Conservation (phyloP, 2,797 vertebrate species). For the Melanogrammus aeglefinus region DNA sequence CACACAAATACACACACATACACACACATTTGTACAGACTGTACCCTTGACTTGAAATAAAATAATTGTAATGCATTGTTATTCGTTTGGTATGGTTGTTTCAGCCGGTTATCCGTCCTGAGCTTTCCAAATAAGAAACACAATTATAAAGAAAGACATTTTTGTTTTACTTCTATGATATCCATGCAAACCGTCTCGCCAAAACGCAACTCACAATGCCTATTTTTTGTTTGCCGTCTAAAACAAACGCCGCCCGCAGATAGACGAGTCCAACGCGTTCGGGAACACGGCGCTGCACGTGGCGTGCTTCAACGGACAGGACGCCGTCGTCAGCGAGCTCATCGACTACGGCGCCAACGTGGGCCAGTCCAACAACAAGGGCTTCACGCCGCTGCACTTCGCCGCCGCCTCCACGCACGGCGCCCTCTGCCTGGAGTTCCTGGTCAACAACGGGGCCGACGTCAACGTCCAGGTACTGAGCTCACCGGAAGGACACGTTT, state of each 20-base stretch:
- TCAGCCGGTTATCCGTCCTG: too few relatives aligned
- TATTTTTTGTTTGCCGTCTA: neutral
- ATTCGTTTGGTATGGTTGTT: too few relatives aligned
- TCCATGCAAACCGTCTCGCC: too few relatives aligned
- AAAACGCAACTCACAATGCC: neutral
- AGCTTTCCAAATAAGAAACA: too few relatives aligned
- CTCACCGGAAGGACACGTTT: too few relatives aligned
- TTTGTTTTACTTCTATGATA: too few relatives aligned
- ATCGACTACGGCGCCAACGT: slow-evolving; percentile 95
- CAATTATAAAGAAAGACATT: too few relatives aligned
- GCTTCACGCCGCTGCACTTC: slow-evolving; percentile 96
- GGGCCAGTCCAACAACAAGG: slow-evolving; percentile 92
- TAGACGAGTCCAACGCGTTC: slow-evolving; percentile 91
- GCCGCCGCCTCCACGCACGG: slow-evolving; percentile 93
- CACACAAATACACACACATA: too few relatives aligned
- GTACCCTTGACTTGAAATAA: too few relatives aligned
- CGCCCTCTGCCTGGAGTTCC: slow-evolving; percentile 89
- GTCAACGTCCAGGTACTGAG: slow-evolving; percentile 89
- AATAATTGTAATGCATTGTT: too few relatives aligned
- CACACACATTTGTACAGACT: too few relatives aligned
- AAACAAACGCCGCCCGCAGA: slow-evolving; percentile 64
- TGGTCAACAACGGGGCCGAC: slow-evolving; percentile 93
- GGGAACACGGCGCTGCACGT: slow-evolving; percentile 95
- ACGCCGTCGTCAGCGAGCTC: slow-evolving; percentile 90
- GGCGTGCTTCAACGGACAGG: slow-evolving; percentile 94